These are phyloP conservation scores for Carcharodon carcharias DNA, from an alignment of 2,797 vertebrate genomes.

Conservation along the genomic window DNA sequence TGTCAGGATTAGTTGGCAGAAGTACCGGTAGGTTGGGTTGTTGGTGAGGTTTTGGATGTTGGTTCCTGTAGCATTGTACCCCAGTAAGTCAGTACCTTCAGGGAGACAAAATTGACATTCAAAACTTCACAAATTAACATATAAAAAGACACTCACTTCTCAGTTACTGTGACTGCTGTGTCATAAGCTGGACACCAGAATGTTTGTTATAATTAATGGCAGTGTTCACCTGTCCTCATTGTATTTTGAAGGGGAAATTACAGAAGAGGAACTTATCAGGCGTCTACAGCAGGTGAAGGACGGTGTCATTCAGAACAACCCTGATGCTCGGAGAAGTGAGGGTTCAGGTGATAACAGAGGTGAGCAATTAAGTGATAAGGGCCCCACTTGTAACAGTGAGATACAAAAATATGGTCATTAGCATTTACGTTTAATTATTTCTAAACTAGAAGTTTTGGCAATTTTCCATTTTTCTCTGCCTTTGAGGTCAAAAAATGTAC, in stretches of 20 bases:
- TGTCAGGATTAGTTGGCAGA: not conserved
- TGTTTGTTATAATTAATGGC: not conserved
- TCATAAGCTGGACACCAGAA: not conserved
- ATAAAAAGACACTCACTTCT: not conserved
- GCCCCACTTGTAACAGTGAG: not conserved
- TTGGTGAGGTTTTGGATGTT: not conserved
- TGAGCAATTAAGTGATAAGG: not conserved
- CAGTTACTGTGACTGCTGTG: not conserved
- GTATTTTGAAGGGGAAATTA: conserved; percentile 78
- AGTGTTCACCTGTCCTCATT: conserved; percentile 15
- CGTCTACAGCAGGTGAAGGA: conserved; percentile 95
- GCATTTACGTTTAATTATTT: not conserved
- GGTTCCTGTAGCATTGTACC: not conserved
- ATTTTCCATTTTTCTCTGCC: not conserved
- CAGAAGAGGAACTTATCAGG: conserved; percentile 87
- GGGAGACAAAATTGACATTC: not conserved
- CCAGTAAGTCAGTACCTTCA: not conserved
- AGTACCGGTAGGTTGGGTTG: too few species aligned
- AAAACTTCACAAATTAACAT: not conserved
- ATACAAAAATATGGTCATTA: not conserved
- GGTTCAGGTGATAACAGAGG: conserved; percentile 17
- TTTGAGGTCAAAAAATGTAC: not conserved
- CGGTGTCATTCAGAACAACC: conserved; percentile 72
- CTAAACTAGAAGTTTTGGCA: not conserved
- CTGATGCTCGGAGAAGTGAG: conserved; percentile 11